These are phyloP conservation scores for Plutomurus gul DNA, from an alignment of 1,140 invertebrate species.

Conservation along the genomic window DNA sequence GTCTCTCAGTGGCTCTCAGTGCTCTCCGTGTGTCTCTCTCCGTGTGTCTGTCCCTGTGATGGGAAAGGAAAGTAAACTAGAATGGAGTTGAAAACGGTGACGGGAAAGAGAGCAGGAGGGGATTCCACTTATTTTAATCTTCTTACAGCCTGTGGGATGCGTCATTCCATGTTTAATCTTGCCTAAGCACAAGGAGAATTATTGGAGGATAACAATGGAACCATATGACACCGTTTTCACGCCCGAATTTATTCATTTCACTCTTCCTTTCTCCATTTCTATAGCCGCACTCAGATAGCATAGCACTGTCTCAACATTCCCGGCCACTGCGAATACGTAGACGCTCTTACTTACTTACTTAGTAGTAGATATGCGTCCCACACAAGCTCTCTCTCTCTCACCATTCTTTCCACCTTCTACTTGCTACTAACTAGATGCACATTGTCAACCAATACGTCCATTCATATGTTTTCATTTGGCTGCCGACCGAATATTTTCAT, in stretches of 20 bases:
- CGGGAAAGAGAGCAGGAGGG: conserved; percentile 4
- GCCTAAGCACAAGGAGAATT: conserved; percentile 36
- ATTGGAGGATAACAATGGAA: conserved; percentile 45
- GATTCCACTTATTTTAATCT: conserved; percentile 43
- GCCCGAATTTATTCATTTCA: conserved; percentile 50
- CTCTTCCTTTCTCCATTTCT: conserved; percentile 1
- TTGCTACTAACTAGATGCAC: too few relatives aligned
- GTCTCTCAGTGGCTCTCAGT: too few relatives aligned
- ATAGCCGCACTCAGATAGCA: not conserved
- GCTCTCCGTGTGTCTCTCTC: too few relatives aligned
- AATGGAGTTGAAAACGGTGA: not conserved
- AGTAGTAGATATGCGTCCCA: too few relatives aligned
- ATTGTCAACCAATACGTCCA: too few relatives aligned
- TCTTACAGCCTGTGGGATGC: conserved; percentile 31
- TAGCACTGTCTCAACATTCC: not conserved
- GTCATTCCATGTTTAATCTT: conserved; percentile 40
- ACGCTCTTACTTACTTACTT: not conserved
- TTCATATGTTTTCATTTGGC: too few relatives aligned
- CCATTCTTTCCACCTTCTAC: too few relatives aligned
- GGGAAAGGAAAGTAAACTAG: not conserved
- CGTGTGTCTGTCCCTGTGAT: too few relatives aligned
- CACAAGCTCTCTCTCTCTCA: too few relatives aligned
- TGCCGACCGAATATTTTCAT: too few relatives aligned
- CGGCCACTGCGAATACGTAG: not conserved
- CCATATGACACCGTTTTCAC: conserved; percentile 52